Conservation (phyloP, 2,113 vertebrate genomes). For the Phalacrocorax aristotelis region DNA sequence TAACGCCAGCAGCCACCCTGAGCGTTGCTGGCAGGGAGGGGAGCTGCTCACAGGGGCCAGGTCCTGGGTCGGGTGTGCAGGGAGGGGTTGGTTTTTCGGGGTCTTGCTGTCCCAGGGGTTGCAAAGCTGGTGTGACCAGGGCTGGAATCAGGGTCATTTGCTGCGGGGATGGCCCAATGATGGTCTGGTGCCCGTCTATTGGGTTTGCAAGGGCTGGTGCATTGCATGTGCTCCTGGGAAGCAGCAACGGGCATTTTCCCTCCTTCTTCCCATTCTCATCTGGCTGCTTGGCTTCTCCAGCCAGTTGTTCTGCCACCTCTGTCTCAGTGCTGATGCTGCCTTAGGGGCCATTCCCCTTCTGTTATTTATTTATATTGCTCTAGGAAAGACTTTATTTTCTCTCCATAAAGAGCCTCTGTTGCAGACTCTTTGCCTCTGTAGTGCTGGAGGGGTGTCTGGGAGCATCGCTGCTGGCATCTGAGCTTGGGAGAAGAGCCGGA, state of each 20-base stretch:
- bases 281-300: not conserved
- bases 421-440: not conserved
- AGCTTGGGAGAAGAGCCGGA: not conserved
- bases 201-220: not conserved
- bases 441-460: not conserved
- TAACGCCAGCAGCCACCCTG: not conserved
- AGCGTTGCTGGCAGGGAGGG: not conserved
- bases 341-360: not conserved
- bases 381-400: not conserved
- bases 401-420: not conserved
- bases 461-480: not conserved
- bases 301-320: not conserved
- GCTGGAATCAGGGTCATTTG: fast-evolving
- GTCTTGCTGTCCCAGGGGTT: not conserved
- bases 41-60: not conserved
- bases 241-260: fast-evolving
- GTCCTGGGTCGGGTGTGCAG: too few relatives aligned
- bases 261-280: fast-evolving
- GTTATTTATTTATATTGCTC: not conserved
- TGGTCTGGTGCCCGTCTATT: not conserved
- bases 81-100: not conserved
- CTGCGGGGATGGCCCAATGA: fast-evolving
- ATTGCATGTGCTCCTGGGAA: fast-evolving
- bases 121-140: fast-evolving
- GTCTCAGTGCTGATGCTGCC: not conserved